A percentile compares a stretch with the other conserved stretches of the same genome.
These are phyloP conservation scores for silkworm (Bombyx mori) DNA, from an alignment of 1,140 invertebrate genomes.

Conservation along the genomic window ASM3026992v2 NC_085123.1:1942001-1942500, in stretches of 20 bases:
- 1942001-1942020: too few species aligned
- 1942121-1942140: too few species aligned
- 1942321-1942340: conserved; percentile 26
- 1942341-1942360: conserved; percentile 13
- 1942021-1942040: too few species aligned
- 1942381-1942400: background rate
- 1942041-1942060: too few species aligned
- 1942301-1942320: conserved; percentile 30
- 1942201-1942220: too few species aligned
- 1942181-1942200: too few species aligned
- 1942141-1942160: too few species aligned
- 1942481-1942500: conserved; percentile 52
- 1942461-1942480: conserved; percentile 54
- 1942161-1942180: too few species aligned
- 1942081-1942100: too few species aligned
- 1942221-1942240: background rate
- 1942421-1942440: conserved; percentile 28
- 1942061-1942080: too few species aligned
- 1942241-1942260: conserved; percentile 18
- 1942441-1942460: conserved; percentile 64
- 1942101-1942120: too few species aligned
- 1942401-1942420: conserved; percentile 14
- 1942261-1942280: conserved; percentile 34
- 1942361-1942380: conserved; percentile 14
- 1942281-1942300: conserved; percentile 39